Base-by-base conservation (phyloP, 2,888 invertebrate species). In the Lasioglossum calceatum region DNA sequence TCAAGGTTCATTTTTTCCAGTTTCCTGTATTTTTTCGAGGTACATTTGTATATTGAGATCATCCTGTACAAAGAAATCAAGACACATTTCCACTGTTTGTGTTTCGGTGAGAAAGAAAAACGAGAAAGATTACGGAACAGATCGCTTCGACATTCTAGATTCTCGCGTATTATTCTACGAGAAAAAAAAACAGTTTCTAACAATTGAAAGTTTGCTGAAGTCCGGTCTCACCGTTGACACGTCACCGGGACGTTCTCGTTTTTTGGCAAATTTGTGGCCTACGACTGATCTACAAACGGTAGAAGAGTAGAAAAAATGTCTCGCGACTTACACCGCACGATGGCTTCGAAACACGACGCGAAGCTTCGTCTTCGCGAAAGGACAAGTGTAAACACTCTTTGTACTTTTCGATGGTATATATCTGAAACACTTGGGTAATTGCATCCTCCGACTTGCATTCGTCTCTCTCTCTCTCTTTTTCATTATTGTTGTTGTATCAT, bases 221-320 rank as follows among this genome's bases (percentile, higher is more conserved):
- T 73, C 71, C 72, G 36, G 64, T 36, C 47, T 58, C 4, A 42
- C 42, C 23, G 23, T 75, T 50, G 42, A 44, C 23, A 64, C 61
- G 42, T 44, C 14, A 23, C 58, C 61, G 72, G 84, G 84, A 84
- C 50, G 36, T 81, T 81, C 12, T 12, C 4, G 4, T n/a, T 58
- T n/a, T 10, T 71, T 80, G 77, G 78, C 72, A 80, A 86, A 77
- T 73, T 77, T 50, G 32, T 79, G 76, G 39, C 72, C 70, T 79
- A 84, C 36, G 42, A 54, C 67, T 80, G 81, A 61, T 39, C 89
- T 88, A 87, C 82, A 89, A 89, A 87, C 81, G 67, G 90, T 90
- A 90, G 89, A 90, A 90, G 91, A 90, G 87, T 90, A 90, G 84
- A 90, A 90, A 71, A 89, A 89, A 61, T 89, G 85, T 85, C 67